Base-by-base conservation (phyloP, 2,113 vertebrate genomes). In the Chinchilla lanigera region DNA sequence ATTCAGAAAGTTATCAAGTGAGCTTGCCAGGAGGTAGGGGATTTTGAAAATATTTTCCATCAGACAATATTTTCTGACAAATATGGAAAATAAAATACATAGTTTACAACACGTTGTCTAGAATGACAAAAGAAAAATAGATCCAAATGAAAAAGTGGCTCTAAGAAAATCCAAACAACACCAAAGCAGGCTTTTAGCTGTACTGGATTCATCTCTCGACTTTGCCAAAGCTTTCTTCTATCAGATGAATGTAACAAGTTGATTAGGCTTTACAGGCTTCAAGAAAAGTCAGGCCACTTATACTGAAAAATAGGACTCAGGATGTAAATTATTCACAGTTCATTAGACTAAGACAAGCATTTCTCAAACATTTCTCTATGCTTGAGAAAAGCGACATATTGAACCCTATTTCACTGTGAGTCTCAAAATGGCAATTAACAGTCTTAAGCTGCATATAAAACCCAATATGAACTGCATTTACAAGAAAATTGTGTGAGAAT, bases 321-420 rank as follows among this genome's bases (percentile, higher is more conserved):
- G 98, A 98, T 98, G 98, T 98, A 99, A 98, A 99, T 98, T 98
- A 99, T 98, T 98, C 98, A 99, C 98, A 98, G 98, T 98, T 99
- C 98, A 98, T 98, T 99, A 98, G 98, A 98, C 97, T 96, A 98
- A 98, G 98, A 98, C 98, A 98, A 98, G 98, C 98, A 95, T 98
- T 99, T 98, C 98, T 98, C 98, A 98, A 98, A 98, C 98, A 97
- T 97, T 98, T 98, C 98, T 98, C 97, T 97, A 96, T 98, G 98
- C 98, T 98, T 98, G 96, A 98, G 97, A 98, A 98, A 98, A 98
- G 97, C 86, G 97, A 99, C 98, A 98, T 98, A 98, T 97, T 98
- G 98, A 99, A 99, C 98, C 98, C 97, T 98, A 96, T 98, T 98
- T 98, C 98, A 98, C 98, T 98, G 98, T 96, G 98, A 98, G 98